phyloP scores from a whole-genome alignment of 2,888 invertebrate species.

The Anaspis maculata region DNA sequence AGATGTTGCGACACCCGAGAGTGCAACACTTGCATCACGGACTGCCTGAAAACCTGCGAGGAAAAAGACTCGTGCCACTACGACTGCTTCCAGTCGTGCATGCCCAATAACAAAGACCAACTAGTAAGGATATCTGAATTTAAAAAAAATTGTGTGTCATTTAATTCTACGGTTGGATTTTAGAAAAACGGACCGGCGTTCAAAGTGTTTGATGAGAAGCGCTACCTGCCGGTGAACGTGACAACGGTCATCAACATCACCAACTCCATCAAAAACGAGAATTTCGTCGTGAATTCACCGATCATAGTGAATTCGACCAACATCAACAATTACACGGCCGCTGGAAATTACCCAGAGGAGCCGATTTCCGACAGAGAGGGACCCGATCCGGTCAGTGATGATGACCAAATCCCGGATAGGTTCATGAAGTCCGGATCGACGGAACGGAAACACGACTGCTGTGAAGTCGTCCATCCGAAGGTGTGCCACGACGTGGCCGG shows the following conservation, averaged over 20 bases:
- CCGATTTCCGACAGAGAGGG: no score
- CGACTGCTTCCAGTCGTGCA: constrained; percentile 9
- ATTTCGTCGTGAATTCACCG: constrained; percentile 1
- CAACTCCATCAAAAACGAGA: constrained; percentile 6
- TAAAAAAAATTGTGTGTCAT: neutral
- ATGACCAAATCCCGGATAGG: no score
- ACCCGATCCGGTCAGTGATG: no score
- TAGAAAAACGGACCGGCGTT: neutral
- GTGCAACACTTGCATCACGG: constrained; percentile 8
- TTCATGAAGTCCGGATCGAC: neutral
- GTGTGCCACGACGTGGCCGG: neutral
- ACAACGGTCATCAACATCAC: constrained; percentile 12
- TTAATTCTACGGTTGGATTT: neutral
- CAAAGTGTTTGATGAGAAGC: neutral
- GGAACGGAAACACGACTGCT: constrained; percentile 2
- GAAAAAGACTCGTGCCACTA: constrained; percentile 7
- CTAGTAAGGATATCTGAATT: neutral
- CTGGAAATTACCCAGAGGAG: constrained; percentile 1
- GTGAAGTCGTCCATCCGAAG: constrained; percentile 9
- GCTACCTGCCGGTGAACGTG: constrained; percentile 11
- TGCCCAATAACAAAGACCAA: constrained; percentile 1
- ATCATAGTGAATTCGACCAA: constrained; percentile 9
- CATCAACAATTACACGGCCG: constrained; percentile 5
- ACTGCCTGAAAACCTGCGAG: constrained; percentile 6
- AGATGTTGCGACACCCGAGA: constrained; percentile 8